A percentile compares a stretch with the other conserved stretches of the same genome.
These are phyloP conservation scores for Phocides pigmalion DNA, from an alignment of 1,140 invertebrate genomes.

Conservation along the genomic window DNA sequence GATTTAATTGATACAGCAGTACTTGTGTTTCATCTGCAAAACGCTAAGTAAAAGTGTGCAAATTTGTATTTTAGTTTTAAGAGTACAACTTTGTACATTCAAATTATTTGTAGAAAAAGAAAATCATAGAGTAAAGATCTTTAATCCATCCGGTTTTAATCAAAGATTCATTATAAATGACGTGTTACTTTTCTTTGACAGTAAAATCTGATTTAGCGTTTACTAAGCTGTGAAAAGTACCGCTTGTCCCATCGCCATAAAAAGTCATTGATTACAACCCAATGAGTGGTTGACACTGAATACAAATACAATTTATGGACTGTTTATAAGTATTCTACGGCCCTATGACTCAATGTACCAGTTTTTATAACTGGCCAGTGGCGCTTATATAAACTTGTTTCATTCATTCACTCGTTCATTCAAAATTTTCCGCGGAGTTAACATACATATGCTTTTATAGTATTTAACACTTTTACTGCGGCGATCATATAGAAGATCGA, in stretches of 20 bases:
- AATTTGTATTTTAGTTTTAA: too few relatives aligned
- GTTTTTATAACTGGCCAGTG: constrained; percentile 27
- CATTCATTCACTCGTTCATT: constrained; percentile 33
- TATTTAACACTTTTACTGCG: too few relatives aligned
- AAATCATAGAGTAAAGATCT: too few relatives aligned
- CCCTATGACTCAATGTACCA: constrained; percentile 19
- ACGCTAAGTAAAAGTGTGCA: too few relatives aligned
- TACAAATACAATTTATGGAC: constrained; percentile 23
- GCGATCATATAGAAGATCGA: too few relatives aligned
- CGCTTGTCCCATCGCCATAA: not conserved
- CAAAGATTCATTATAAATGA: too few relatives aligned
- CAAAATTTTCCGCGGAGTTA: not conserved
- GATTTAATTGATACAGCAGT: too few relatives aligned
- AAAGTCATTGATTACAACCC: not conserved
- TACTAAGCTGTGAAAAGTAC: not conserved
- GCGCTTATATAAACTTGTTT: constrained; percentile 25
- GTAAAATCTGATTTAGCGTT: not conserved
- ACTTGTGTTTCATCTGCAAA: too few relatives aligned
- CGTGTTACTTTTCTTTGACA: too few relatives aligned
- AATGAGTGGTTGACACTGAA: constrained; percentile 10
- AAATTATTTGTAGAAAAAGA: too few relatives aligned
- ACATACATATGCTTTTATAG: not conserved
- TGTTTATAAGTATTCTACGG: constrained; percentile 23
- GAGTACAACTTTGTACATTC: too few relatives aligned
- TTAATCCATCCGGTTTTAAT: too few relatives aligned